A percentile compares a stretch with the other conserved stretches of the same genome.
Conservation (phyloP, 2,888 invertebrate species). For the Chloroclysta siterata region DNA sequence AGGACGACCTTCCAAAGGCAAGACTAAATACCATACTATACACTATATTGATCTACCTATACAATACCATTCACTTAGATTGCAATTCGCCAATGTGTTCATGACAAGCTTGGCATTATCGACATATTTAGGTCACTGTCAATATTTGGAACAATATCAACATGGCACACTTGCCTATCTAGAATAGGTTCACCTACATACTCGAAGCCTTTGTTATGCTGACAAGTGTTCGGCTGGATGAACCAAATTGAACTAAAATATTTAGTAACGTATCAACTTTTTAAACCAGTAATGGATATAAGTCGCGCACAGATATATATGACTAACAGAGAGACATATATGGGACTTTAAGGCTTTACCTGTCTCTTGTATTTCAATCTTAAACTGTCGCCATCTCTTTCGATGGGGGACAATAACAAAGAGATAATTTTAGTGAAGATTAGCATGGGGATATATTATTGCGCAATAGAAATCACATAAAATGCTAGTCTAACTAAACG, state of each 20-base stretch:
- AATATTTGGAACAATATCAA: slow-evolving; percentile 28
- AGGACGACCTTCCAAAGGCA: slow-evolving; percentile 2
- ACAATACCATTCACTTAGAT: slow-evolving; percentile 7
- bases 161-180: slow-evolving; percentile 21
- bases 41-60: slow-evolving; percentile 16
- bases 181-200: slow-evolving; percentile 10
- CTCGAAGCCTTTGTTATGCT: not conserved
- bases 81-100: slow-evolving; percentile 36
- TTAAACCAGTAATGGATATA: too few relatives aligned
- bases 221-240: not conserved
- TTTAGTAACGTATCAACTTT: too few relatives aligned
- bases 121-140: slow-evolving; percentile 40
- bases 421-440: too few relatives aligned
- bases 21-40: slow-evolving; percentile 2
- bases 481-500: not conserved
- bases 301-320: too few relatives aligned
- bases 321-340: too few relatives aligned
- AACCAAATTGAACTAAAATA: too few relatives aligned
- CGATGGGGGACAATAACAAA: too few relatives aligned
- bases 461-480: too few relatives aligned
- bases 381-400: too few relatives aligned
- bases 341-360: too few relatives aligned
- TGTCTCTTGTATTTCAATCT: too few relatives aligned
- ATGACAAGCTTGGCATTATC: slow-evolving; percentile 33
- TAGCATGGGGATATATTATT: too few relatives aligned